Evolutionary conservation across 2,888 invertebrate genomes (phyloP).

Genomic region (Lottia gigantea): DNA sequence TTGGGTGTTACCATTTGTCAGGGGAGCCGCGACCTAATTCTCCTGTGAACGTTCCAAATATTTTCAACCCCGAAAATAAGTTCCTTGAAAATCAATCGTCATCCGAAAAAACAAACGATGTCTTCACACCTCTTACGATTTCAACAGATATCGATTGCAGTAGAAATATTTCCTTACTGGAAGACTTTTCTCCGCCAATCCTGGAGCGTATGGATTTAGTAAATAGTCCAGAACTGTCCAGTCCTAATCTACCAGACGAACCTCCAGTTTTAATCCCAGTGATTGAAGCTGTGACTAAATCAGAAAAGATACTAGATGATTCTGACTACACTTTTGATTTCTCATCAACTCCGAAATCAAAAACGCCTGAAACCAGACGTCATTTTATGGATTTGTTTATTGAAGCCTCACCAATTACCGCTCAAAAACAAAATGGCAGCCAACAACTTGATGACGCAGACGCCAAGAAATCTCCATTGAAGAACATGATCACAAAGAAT

Average conservation of each 20-base stretch:
- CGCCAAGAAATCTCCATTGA: background rate
- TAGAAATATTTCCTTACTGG: background rate
- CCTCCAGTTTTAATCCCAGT: slow-evolving; percentile 13
- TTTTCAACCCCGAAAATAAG: background rate
- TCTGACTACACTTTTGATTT: background rate
- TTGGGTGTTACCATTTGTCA: slow-evolving; percentile 11
- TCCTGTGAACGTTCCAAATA: background rate
- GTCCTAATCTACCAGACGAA: background rate
- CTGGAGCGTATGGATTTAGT: slow-evolving; percentile 16
- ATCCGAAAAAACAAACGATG: background rate
- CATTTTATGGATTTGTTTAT: slow-evolving; percentile 1
- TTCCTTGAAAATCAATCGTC: background rate
- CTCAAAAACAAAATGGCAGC: background rate
- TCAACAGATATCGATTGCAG: background rate
- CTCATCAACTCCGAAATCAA: background rate
- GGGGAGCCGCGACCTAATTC: background rate
- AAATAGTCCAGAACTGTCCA: background rate
- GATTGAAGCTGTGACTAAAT: background rate
- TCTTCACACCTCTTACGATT: background rate
- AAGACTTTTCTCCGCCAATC: slow-evolving; percentile 16
- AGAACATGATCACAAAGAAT: background rate
- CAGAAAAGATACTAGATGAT: background rate
- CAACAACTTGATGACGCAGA: background rate
- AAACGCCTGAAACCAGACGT: background rate
- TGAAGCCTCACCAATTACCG: background rate